Percentiles rank a stretch among this genome's conserved stretches.
Evolutionary conservation across 2,113 vertebrate genomes (phyloP).

Genomic region (Pomatorhinus ruficollis): DNA sequence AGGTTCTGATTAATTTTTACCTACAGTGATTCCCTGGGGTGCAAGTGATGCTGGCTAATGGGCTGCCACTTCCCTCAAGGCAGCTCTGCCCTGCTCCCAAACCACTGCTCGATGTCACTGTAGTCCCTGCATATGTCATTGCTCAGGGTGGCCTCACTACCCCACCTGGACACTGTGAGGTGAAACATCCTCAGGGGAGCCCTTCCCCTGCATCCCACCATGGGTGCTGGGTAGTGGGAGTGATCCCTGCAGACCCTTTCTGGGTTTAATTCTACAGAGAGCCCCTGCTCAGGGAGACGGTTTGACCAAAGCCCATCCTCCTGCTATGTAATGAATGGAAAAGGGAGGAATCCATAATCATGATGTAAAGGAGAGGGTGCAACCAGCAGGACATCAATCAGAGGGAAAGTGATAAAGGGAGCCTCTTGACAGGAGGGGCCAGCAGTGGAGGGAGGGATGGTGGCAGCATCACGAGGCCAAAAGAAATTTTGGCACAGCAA

Average conservation of each 20-base stretch:
- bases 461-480: not conserved
- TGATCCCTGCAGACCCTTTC: not conserved
- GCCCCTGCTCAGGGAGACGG: accelerated
- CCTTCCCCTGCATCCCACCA: not conserved
- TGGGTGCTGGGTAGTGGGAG: not conserved
- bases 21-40: not conserved
- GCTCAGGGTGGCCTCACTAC: accelerated
- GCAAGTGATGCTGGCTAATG: accelerated
- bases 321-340: not conserved
- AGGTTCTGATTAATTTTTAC: not conserved
- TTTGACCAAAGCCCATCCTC: not conserved
- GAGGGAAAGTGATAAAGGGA: slow-evolving; percentile 18
- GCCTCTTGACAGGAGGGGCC: not conserved
- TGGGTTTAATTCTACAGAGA: not conserved
- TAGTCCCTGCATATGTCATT: not conserved
- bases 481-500: slow-evolving; percentile 17
- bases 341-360: not conserved
- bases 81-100: not conserved
- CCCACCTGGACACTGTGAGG: not conserved
- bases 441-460: not conserved
- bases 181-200: not conserved
- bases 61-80: not conserved
- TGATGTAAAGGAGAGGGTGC: not conserved
- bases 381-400: slow-evolving; percentile 24
- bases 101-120: accelerated